phyloP scores from a whole-genome alignment of 2,888 invertebrate species.

The Odontocolon sp. region DNA sequence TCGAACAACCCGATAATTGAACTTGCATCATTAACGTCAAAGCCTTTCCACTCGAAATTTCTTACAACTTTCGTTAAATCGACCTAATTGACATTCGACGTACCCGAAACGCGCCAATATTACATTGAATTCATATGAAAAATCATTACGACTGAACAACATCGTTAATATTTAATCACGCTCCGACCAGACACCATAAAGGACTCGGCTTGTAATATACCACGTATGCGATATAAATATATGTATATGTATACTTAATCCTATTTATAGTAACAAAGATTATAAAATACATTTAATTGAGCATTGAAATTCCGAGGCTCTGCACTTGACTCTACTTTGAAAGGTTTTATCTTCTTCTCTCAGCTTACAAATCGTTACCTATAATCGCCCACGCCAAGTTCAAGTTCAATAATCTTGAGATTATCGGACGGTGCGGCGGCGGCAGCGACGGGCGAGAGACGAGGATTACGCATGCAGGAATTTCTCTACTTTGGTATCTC shows the following conservation, averaged over 20 bases:
- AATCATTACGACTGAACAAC: no score
- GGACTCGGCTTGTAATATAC: no score
- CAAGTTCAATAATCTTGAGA: constrained; percentile 69
- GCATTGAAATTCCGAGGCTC: neutral
- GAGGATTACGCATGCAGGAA: constrained; percentile 78
- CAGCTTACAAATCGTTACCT: constrained; percentile 34
- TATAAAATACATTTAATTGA: neutral
- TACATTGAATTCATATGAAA: no score
- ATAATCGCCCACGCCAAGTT: constrained; percentile 59
- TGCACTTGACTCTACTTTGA: neutral
- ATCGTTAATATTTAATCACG: no score
- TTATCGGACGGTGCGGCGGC: constrained; percentile 40
- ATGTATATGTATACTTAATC: no score
- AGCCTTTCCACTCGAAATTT: constrained; percentile 14
- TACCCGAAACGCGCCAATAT: no score
- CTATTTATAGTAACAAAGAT: no score
- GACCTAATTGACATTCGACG: constrained; percentile 48
- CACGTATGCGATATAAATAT: no score
- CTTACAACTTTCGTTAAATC: constrained; percentile 65
- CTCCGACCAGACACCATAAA: no score
- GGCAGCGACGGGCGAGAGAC: constrained; percentile 4
- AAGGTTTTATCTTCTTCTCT: neutral
- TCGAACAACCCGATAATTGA: constrained; percentile 44
- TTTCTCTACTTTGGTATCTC: constrained; percentile 69
- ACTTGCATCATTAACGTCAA: constrained; percentile 46